Conservation (phyloP, 2,113 vertebrate genomes). For the Zeus faber region DNA sequence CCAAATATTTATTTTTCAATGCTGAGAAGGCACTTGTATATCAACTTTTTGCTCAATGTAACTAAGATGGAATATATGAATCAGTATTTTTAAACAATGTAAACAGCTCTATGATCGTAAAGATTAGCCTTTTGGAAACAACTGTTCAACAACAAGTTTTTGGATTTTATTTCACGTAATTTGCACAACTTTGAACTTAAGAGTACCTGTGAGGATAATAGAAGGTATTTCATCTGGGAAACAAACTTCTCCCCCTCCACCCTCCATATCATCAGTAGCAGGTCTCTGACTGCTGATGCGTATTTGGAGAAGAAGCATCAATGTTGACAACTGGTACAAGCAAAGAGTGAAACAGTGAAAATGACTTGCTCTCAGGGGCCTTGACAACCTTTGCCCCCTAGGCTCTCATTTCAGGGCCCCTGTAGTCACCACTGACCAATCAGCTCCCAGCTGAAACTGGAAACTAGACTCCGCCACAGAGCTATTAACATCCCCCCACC, state of each 20-base stretch:
- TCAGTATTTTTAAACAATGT: too few species aligned
- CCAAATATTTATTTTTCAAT: too few species aligned
- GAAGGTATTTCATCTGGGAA: not conserved
- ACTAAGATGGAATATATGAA: too few species aligned
- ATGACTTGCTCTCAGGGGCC: constrained; percentile 65
- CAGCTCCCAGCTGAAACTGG: constrained; percentile 66
- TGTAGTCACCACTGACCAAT: constrained; percentile 71
- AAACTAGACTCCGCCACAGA: constrained; percentile 62
- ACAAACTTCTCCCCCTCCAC: not conserved
- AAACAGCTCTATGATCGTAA: too few species aligned
- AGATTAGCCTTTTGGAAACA: too few species aligned
- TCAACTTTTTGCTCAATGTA: too few species aligned
- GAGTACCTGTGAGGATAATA: constrained; percentile 4
- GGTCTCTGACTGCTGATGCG: constrained; percentile 32
- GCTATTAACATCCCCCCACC: constrained; percentile 65
- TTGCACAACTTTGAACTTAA: not conserved
- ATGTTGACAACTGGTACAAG: constrained; percentile 58
- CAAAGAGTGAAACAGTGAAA: constrained; percentile 59
- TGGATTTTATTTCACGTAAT: too few species aligned
- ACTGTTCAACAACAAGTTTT: too few species aligned
- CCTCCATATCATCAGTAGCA: constrained; percentile 16
- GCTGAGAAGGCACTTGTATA: too few species aligned
- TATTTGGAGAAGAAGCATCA: constrained; percentile 59
- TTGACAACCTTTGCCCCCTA: constrained; percentile 67
- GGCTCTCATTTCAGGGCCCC: constrained; percentile 60